These are phyloP conservation scores for Cremastobaeus sp. DNA, from an alignment of 2,888 invertebrate genomes.

Conservation along the genomic window DNA sequence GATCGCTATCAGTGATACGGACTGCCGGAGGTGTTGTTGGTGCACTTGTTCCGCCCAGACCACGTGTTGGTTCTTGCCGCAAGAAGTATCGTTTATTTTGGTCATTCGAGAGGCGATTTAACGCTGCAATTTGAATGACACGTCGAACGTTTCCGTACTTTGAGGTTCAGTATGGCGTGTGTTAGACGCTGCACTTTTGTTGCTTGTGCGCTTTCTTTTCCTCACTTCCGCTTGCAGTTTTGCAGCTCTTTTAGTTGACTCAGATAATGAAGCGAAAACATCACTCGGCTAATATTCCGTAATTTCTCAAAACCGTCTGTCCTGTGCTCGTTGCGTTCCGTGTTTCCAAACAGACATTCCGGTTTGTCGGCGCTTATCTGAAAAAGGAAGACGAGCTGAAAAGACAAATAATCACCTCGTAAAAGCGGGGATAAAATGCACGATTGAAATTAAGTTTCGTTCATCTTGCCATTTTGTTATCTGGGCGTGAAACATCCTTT, in stretches of 20 bases:
- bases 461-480: not conserved
- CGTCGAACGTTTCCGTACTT: not conserved
- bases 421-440: conserved; percentile 56
- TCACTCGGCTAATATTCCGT: conserved; percentile 74
- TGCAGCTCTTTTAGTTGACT: conserved; percentile 43
- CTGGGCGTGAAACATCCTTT: not conserved
- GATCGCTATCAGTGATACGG: no score
- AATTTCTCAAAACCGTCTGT: conserved; percentile 71
- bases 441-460: conserved; percentile 17
- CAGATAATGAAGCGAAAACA: conserved; percentile 70
- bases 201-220: conserved; percentile 33
- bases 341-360: conserved; percentile 59
- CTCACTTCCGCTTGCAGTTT: conserved; percentile 8
- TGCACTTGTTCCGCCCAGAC: no score
- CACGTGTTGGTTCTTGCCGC: no score
- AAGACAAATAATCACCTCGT: conserved; percentile 74
- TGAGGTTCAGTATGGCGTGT: not conserved
- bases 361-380: conserved; percentile 58
- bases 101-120: no score
- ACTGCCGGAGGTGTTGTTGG: no score
- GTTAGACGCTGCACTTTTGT: conserved; percentile 1
- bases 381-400: conserved; percentile 54
- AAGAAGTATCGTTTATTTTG: no score
- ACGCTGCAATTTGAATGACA: not conserved
- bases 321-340: conserved; percentile 34